A percentile compares a stretch with the other conserved stretches of the same genome.
Conservation (phyloP, 2,888 invertebrate species). For the Agrilus cyanescens region DNA sequence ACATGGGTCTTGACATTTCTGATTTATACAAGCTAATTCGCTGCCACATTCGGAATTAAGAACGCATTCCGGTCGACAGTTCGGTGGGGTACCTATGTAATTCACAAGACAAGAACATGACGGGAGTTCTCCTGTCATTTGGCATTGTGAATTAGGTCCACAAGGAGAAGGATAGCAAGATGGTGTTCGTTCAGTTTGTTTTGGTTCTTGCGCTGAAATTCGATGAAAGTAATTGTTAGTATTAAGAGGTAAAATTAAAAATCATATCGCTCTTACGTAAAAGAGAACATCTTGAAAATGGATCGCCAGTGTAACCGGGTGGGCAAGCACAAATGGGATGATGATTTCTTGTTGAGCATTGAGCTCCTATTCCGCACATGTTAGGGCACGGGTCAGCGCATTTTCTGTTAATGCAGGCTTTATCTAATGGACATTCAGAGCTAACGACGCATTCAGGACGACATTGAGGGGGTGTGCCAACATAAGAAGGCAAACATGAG, state of each 20-base stretch:
- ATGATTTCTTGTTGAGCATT: slow-evolving; percentile 73
- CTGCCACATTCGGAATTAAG: slow-evolving; percentile 70
- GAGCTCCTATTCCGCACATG: slow-evolving; percentile 75
- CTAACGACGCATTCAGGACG: slow-evolving; percentile 80
- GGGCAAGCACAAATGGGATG: slow-evolving; percentile 82
- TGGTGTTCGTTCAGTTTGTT: slow-evolving; percentile 52
- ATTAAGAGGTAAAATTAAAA: not conserved
- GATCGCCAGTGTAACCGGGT: slow-evolving; percentile 75
- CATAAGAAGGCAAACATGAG: slow-evolving; percentile 67
- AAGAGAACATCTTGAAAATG: slow-evolving; percentile 63
- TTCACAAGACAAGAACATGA: slow-evolving; percentile 71
- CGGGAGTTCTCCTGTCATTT: slow-evolving; percentile 57
- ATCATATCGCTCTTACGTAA: slow-evolving; percentile 45
- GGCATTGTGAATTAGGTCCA: slow-evolving; percentile 73
- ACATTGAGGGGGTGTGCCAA: slow-evolving; percentile 69
- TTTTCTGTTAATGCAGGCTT: slow-evolving; percentile 74
- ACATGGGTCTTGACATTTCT: slow-evolving; percentile 73
- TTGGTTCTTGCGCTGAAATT: slow-evolving; percentile 25
- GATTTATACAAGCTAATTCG: slow-evolving; percentile 63
- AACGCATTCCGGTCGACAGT: slow-evolving; percentile 69
- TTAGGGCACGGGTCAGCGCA: slow-evolving; percentile 82
- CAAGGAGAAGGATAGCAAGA: slow-evolving; percentile 75
- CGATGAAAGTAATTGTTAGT: slow-evolving; percentile 13
- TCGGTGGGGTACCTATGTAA: slow-evolving; percentile 67
- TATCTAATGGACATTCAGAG: slow-evolving; percentile 69